Percentiles rank a stretch among this genome's conserved stretches.
phyloP scores from a whole-genome alignment of 2,113 vertebrate species.

The Raja brachyura region DNA sequence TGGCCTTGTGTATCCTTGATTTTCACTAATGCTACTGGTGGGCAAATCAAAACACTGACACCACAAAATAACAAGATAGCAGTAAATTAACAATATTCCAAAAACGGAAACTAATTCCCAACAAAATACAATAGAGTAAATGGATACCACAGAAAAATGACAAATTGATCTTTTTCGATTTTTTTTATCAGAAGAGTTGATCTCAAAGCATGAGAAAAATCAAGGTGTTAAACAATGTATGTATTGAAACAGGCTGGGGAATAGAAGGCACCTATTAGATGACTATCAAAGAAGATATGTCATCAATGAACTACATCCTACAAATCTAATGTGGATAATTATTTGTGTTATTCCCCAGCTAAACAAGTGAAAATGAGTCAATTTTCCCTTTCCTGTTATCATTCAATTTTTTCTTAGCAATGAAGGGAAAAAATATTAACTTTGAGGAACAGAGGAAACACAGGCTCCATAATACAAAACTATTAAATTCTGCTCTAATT shows the following conservation, averaged over 20 bases:
- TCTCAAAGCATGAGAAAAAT: neutral
- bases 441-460: conserved; percentile 19
- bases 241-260: neutral
- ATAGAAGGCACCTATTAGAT: neutral
- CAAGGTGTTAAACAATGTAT: neutral
- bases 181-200: neutral
- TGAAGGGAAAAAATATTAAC: neutral
- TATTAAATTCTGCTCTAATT: neutral
- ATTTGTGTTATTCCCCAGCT: conserved; percentile 47
- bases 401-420: neutral
- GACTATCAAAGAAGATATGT: too few relatives aligned
- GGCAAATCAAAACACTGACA: neutral
- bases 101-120: neutral
- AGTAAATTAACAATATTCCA: neutral
- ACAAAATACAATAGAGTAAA: neutral
- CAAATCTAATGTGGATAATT: conserved; percentile 38
- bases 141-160: neutral
- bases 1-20: neutral
- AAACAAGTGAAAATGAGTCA: conserved; percentile 43
- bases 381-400: conserved; percentile 33
- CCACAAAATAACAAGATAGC: neutral
- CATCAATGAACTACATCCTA: neutral
- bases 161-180: neutral
- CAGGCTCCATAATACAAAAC: neutral
- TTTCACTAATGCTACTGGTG: neutral